These are phyloP conservation scores for Acronicta leporina DNA, from an alignment of 2,888 invertebrate genomes.

Conservation along the genomic window DNA sequence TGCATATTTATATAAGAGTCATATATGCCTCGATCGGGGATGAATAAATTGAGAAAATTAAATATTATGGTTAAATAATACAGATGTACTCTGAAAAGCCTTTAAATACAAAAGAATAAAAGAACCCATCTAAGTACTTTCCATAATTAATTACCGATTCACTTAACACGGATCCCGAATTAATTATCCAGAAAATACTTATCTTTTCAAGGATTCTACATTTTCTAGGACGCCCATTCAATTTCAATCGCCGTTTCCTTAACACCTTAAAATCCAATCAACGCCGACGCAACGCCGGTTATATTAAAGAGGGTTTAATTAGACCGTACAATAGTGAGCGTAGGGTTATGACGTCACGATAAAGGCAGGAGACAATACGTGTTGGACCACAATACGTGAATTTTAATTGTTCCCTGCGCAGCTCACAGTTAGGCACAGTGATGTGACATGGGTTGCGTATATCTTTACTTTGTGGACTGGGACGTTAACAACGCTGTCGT, in stretches of 20 bases:
- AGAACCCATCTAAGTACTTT: neutral
- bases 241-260: slow-evolving; percentile 58
- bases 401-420: slow-evolving; percentile 68
- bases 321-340: slow-evolving; percentile 71
- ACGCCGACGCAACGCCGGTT: slow-evolving; percentile 57
- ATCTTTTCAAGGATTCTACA: slow-evolving; percentile 33
- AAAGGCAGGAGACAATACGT: slow-evolving; percentile 68
- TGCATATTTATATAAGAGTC: too few species aligned
- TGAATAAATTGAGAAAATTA: too few species aligned
- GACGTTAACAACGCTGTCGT: slow-evolving; percentile 42
- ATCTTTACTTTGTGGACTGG: slow-evolving; percentile 38
- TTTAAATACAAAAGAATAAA: neutral
- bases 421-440: slow-evolving; percentile 55
- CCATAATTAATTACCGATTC: slow-evolving; percentile 14
- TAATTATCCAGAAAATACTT: slow-evolving; percentile 48
- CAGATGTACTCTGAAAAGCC: too few species aligned
- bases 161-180: slow-evolving; percentile 28
- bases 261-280: slow-evolving; percentile 80
- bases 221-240: slow-evolving; percentile 43
- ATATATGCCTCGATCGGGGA: too few species aligned
- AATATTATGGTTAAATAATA: too few species aligned
- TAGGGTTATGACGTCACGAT: slow-evolving; percentile 63
- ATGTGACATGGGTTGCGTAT: slow-evolving; percentile 58
- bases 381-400: slow-evolving; percentile 67
- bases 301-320: slow-evolving; percentile 76